Evolutionary conservation across 2,113 vertebrate species (phyloP).

Genomic region (Pangasianodon gigas): DNA sequence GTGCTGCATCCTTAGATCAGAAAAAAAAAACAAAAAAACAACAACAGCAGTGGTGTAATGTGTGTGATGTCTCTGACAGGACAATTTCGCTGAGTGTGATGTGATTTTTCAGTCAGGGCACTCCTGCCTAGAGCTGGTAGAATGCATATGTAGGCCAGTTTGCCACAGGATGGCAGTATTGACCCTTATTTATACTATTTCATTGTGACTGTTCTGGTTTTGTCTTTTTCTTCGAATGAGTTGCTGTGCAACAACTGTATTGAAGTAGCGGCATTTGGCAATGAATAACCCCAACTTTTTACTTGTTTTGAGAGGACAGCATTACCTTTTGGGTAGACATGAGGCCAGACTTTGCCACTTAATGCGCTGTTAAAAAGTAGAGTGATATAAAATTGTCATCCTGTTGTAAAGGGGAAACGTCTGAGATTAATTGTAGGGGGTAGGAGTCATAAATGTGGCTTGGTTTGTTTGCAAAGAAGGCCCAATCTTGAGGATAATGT

Average conservation of each 20-base stretch:
- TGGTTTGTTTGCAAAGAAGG: neutral
- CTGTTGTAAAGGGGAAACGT: neutral
- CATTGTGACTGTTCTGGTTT: neutral
- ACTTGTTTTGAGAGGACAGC: neutral
- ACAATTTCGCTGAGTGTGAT: neutral
- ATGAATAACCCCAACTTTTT: neutral
- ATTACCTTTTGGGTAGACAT: neutral
- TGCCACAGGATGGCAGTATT: constrained; percentile 66
- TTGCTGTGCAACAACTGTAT: neutral
- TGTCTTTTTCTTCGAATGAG: neutral
- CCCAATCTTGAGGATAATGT: neutral
- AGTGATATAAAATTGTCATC: neutral
- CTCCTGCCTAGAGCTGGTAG: neutral
- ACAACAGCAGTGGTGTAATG: neutral
- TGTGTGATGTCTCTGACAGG: neutral
- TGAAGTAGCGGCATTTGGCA: neutral
- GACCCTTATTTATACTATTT: neutral
- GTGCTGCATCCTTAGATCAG: neutral
- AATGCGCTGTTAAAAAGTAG: neutral
- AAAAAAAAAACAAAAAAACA: neutral
- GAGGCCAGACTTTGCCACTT: neutral
- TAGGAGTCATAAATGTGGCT: neutral
- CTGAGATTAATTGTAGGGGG: neutral
- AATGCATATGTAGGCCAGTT: neutral
- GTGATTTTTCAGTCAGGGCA: neutral